phyloP scores from a whole-genome alignment of 2,113 vertebrate species.

The Sinocyclocheilus rhinocerous region DNA sequence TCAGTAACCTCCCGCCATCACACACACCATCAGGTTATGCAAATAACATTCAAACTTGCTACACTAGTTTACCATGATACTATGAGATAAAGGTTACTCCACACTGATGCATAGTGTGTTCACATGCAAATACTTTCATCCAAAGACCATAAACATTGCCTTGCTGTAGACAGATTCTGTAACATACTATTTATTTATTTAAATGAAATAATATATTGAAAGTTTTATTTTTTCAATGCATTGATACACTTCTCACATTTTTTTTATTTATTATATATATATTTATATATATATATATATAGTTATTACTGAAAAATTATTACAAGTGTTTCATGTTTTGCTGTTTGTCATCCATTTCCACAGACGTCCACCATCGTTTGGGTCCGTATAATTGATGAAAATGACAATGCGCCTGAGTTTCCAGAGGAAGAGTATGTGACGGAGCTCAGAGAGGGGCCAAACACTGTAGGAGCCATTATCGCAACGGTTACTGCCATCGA shows the following conservation, averaged over 20 bases:
- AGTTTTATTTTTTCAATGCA: not conserved
- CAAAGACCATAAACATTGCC: not conserved
- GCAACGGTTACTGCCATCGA: constrained; percentile 87
- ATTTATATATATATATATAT: not conserved
- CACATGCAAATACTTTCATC: constrained; percentile 10
- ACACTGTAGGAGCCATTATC: constrained; percentile 83
- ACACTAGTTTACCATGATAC: not conserved
- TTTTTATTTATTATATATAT: not conserved
- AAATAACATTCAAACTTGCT: constrained; percentile 13
- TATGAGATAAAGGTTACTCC: not conserved
- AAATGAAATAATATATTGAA: not conserved
- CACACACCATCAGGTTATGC: constrained; percentile 1
- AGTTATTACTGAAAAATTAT: not conserved
- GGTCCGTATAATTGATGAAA: constrained; percentile 89
- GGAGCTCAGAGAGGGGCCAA: constrained; percentile 87
- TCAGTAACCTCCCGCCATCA: not conserved
- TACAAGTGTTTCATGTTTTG: not conserved
- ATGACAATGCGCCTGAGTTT: constrained; percentile 89
- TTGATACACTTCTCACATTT: not conserved
- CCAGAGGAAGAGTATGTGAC: constrained; percentile 86
- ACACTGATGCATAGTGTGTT: not conserved
- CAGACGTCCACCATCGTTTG: constrained; percentile 88
- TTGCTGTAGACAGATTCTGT: not conserved
- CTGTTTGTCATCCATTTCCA: not conserved
- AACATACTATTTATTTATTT: not conserved